Conservation (phyloP, 2,888 invertebrate species). For the Sesia bembeciformis region DNA sequence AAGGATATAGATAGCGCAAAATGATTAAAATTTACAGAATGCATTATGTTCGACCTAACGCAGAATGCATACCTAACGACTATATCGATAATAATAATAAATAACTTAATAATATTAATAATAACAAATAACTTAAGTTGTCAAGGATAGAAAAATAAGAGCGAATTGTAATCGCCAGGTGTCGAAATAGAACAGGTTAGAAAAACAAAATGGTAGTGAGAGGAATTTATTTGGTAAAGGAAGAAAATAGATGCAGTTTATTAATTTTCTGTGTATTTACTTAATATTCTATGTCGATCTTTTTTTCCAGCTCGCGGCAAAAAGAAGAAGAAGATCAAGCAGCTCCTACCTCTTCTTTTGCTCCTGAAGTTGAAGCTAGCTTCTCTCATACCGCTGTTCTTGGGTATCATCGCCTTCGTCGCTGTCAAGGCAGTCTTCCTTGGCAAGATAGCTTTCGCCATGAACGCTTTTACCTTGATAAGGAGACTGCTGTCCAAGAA, state of each 20-base stretch:
- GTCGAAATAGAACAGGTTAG: neutral
- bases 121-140: too few relatives aligned
- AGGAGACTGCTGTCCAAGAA: constrained; percentile 80
- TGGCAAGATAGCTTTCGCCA: constrained; percentile 88
- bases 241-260: too few relatives aligned
- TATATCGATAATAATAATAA: too few relatives aligned
- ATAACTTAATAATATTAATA: too few relatives aligned
- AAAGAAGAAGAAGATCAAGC: constrained; percentile 86
- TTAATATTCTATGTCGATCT: neutral
- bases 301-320: constrained; percentile 80
- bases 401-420: constrained; percentile 82
- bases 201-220: neutral
- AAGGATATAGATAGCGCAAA: too few relatives aligned
- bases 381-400: constrained; percentile 83
- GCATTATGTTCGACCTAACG: too few relatives aligned
- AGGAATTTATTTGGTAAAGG: too few relatives aligned
- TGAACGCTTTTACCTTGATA: constrained; percentile 79
- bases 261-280: too few relatives aligned
- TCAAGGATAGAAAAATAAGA: too few relatives aligned
- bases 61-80: too few relatives aligned
- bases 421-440: constrained; percentile 89
- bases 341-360: constrained; percentile 82
- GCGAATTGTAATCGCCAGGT: too few relatives aligned
- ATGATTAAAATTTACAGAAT: too few relatives aligned
- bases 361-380: constrained; percentile 86